Evolutionary conservation across 2,888 invertebrate genomes (phyloP), one percentile per base, ranked within the genome.

Genomic region (Scaptomyza reducta): DNA sequence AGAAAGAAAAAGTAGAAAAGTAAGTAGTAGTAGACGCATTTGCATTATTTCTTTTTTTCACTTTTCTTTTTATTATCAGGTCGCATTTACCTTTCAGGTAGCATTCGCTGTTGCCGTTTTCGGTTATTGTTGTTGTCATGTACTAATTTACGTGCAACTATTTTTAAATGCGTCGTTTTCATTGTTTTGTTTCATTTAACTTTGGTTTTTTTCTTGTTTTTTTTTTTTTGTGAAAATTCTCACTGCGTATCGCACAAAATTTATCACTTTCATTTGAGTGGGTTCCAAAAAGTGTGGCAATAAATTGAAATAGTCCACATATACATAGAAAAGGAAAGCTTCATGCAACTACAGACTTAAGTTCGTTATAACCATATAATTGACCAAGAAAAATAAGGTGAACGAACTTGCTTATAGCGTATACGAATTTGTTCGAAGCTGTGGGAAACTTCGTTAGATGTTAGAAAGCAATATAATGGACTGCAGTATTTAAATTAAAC

Each of bases 61-160:
- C 76, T 72, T 83, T 86, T 79, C 64, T 51, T 58, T 77, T 73
- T 70, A 74, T 76, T 74, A 68, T 67, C 76, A 64, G 63, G 71
- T 71, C 83, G 66, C 77, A 72, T 82, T 71, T 72, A 61, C 50
- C 67, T 74, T 78, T 70, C 49, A 56, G 76, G 64, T 75, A 53
- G 47, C 49, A 50, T 58, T 61, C 44, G 60, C 35, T 38, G 35
- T 31, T 61, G 33, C 18, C 35, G 38, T 46, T 44, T 68, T 45
- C 64, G 56, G 56, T 49, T 60, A n/a, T 71, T 64, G 47, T 45
- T 71, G 42, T 66, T 58, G 67, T 65, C 60, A 66, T 73, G 67
- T 69, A 69, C 71, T 71, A 76, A 83, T 79, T 76, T 88, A 87
- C 88, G 88, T 87, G 87, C 71, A 79, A 79, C 73, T 78, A 83